Percentiles rank a stretch among this genome's conserved stretches.
phyloP scores from a whole-genome alignment of 2,797 vertebrate genomes.

The Rhadinocentrus ornatus region DNA sequence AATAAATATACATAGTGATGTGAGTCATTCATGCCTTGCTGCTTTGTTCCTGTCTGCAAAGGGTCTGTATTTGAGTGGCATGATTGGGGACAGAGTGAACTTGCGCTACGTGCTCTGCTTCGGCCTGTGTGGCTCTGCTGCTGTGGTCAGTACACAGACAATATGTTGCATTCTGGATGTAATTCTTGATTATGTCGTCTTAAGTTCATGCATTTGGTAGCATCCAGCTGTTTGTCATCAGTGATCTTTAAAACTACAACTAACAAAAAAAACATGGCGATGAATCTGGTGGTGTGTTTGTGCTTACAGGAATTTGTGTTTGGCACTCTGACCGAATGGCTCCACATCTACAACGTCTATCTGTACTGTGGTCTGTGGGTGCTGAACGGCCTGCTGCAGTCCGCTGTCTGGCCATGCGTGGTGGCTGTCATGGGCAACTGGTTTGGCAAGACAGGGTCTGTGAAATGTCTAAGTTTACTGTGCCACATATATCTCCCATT shows the following conservation, averaged over 20 bases:
- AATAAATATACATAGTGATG: not conserved
- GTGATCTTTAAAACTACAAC: not conserved
- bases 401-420: slow-evolving; percentile 96
- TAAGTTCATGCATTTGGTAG: not conserved
- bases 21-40: not conserved
- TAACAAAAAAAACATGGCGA: no score
- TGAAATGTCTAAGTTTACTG: not conserved
- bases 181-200: not conserved
- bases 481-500: not conserved
- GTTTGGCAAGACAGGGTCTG: slow-evolving; percentile 96
- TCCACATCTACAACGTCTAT: slow-evolving; percentile 92
- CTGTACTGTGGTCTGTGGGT: slow-evolving; percentile 94
- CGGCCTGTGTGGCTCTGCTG: slow-evolving; percentile 94
- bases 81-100: slow-evolving; percentile 92
- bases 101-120: slow-evolving; percentile 93
- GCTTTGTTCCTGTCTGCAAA: slow-evolving; percentile 49
- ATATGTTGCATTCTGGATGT: not conserved
- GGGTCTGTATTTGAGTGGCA: slow-evolving; percentile 95
- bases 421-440: slow-evolving; percentile 98
- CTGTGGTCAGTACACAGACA: slow-evolving; percentile 85
- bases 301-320: slow-evolving; percentile 89
- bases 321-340: slow-evolving; percentile 93
- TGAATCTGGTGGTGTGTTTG: not conserved
- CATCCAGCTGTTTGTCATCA: not conserved
- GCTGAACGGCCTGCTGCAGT: slow-evolving; percentile 95